Evolutionary conservation across 2,888 invertebrate species (phyloP).

Genomic region (Marronus borbonicus): DNA sequence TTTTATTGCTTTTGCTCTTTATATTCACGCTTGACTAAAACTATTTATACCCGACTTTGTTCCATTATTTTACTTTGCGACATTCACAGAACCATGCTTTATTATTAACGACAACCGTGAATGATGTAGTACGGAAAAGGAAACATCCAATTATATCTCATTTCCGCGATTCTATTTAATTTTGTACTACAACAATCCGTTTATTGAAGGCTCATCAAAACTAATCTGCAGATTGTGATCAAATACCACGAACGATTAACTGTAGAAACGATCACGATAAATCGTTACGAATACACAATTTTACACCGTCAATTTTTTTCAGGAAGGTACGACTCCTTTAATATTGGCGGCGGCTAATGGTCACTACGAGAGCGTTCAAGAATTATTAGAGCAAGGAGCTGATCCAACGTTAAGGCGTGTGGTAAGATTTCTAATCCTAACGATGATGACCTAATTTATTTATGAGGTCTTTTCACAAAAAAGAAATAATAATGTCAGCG

Average conservation of each 20-base stretch:
- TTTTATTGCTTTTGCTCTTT: conserved; percentile 6
- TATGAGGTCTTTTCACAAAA: too few species aligned
- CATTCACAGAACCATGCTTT: background rate
- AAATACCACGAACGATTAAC: background rate
- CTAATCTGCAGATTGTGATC: too few species aligned
- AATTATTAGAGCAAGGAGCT: conserved; percentile 92
- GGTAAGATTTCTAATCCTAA: conserved; percentile 70
- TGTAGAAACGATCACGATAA: background rate
- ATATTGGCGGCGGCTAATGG: conserved; percentile 94
- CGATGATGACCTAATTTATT: too few species aligned
- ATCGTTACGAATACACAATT: background rate
- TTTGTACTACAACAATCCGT: background rate
- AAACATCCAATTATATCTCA: conserved; percentile 35
- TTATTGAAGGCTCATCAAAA: conserved; percentile 19
- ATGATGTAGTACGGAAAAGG: conserved; percentile 37
- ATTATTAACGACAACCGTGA: conserved; percentile 34
- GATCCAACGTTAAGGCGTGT: conserved; percentile 88
- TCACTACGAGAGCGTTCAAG: conserved; percentile 88
- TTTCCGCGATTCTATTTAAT: conserved; percentile 29
- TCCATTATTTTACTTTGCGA: conserved; percentile 7
- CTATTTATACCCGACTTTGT: conserved; percentile 9
- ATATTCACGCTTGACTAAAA: conserved; percentile 11
- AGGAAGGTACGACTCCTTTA: conserved; percentile 96
- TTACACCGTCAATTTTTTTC: conserved; percentile 57
- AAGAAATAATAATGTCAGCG: too few species aligned